Evolutionary conservation across 2,888 invertebrate genomes (phyloP).

Genomic region (Xanthostigma xanthostigma): DNA sequence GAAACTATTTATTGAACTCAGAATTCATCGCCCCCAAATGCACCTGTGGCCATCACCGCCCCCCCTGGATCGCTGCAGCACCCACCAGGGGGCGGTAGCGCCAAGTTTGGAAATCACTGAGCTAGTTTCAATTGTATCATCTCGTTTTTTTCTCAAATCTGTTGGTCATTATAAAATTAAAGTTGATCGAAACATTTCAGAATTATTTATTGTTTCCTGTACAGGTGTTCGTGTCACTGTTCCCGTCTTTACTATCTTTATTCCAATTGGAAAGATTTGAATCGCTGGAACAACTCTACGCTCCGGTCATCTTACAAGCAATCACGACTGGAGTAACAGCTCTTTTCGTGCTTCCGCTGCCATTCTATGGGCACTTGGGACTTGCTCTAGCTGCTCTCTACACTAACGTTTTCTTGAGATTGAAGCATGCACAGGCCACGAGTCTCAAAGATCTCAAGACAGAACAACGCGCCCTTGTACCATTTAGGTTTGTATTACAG

Average conservation of each 20-base stretch:
- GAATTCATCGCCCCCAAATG: too few species aligned
- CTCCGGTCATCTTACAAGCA: conserved; percentile 45
- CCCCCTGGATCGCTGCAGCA: too few species aligned
- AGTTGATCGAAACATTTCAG: too few species aligned
- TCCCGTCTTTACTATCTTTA: conserved; percentile 40
- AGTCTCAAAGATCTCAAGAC: conserved; percentile 37
- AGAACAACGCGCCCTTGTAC: conserved; percentile 44
- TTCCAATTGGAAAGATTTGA: conserved; percentile 48
- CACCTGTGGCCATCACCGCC: too few species aligned
- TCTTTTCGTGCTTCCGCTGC: conserved; percentile 36
- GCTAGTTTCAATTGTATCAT: too few species aligned
- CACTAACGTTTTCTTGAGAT: conserved; percentile 47
- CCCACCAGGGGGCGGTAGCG: too few species aligned
- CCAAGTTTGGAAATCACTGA: too few species aligned
- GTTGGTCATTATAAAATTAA: too few species aligned
- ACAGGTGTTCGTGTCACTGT: conserved; percentile 43
- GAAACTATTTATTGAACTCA: too few species aligned
- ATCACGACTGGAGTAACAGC: conserved; percentile 41
- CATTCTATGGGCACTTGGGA: conserved; percentile 40
- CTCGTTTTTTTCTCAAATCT: too few species aligned
- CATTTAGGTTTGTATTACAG: conserved; percentile 29
- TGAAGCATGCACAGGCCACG: conserved; percentile 44
- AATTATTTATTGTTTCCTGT: too few species aligned
- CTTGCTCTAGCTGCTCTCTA: conserved; percentile 43
- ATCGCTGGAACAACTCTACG: conserved; percentile 55